Evolutionary conservation across 2,113 vertebrate genomes (phyloP).

Genomic region (Callithrix jacchus): DNA sequence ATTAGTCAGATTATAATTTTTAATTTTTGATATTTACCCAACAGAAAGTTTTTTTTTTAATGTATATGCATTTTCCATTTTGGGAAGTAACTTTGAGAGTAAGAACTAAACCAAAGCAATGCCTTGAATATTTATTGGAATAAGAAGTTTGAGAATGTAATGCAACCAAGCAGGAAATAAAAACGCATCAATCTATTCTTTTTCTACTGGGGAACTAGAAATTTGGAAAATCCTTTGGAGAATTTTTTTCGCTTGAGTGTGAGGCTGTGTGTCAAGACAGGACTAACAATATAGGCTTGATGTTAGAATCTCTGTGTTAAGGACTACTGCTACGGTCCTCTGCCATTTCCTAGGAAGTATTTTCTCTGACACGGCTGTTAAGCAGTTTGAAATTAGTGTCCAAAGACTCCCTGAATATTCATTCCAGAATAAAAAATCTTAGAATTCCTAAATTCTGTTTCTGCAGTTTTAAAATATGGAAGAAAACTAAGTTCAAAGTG

Average conservation of each 20-base stretch:
- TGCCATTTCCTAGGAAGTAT: not conserved
- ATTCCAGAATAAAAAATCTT: not conserved
- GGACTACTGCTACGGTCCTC: fast-evolving
- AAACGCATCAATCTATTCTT: not conserved
- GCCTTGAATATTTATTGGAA: not conserved
- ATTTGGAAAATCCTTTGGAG: not conserved
- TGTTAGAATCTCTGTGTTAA: not conserved
- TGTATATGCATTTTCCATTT: not conserved
- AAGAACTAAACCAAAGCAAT: not conserved
- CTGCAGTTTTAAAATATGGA: not conserved
- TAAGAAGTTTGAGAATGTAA: not conserved
- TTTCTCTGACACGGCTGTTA: not conserved
- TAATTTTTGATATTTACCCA: not conserved
- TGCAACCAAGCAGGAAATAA: not conserved
- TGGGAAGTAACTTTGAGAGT: not conserved
- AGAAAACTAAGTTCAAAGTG: not conserved
- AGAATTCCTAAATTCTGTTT: not conserved
- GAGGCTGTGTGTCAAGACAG: not conserved
- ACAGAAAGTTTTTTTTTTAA: not conserved
- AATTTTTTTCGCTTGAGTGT: not conserved
- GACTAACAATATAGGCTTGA: not conserved
- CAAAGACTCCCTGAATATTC: not conserved
- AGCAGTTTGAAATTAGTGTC: not conserved
- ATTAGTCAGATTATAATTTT: not conserved
- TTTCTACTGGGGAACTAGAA: not conserved